Base-by-base conservation (phyloP, 2,888 invertebrate genomes). In the Hetaerina titia region DNA sequence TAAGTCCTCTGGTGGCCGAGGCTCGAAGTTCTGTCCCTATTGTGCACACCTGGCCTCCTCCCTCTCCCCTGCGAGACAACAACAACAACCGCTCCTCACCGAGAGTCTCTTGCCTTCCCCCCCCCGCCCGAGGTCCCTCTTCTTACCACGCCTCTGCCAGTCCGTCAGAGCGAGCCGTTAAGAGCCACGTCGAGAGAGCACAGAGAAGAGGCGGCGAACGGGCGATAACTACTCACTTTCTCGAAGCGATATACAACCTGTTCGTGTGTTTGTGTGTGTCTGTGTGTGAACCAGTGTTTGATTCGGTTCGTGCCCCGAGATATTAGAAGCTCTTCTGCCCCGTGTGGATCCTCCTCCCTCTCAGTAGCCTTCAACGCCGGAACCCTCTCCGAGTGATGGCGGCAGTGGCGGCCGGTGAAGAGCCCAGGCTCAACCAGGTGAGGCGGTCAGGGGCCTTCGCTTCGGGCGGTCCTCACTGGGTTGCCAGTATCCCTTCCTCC, bases 341-440 rank as follows among this genome's bases (percentile, higher is more conserved):
- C 58, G 17, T 19, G 19, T n/a, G 89, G 89, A 89, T 89, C 56
- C 56, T 89, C 45, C n/a, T 15, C 19, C 25, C 2, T 87, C 25
- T 31, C 5, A 57, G 11, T n/a, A 89, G 13, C 15, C 56, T 56
- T 57, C 11, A 45, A 5, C 22, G 1, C 89, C 56, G 56, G 89
- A 4, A 45, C 45, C 45, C 45, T 45, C 45, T 45, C 45, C 45
- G 45, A 45, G 74, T 69, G 2, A n/a, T 69, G 56, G 74, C 69
- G 69, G 69, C 92, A 22, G 15, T 57, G 11, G 19, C 89, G 57
- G n/a, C 89, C 25, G 92, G 92, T 19, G 92, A 92, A n/a, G 92
- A 92, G 74, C 92, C 92, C 1, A 92, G 92, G 92, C 92, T 92
- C 22, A 92, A 92, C 69, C 92, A 92, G 92, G 92, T 92, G 92